Conservation (phyloP, 2,797 vertebrate species). For the Heliangelus exortis region DNA sequence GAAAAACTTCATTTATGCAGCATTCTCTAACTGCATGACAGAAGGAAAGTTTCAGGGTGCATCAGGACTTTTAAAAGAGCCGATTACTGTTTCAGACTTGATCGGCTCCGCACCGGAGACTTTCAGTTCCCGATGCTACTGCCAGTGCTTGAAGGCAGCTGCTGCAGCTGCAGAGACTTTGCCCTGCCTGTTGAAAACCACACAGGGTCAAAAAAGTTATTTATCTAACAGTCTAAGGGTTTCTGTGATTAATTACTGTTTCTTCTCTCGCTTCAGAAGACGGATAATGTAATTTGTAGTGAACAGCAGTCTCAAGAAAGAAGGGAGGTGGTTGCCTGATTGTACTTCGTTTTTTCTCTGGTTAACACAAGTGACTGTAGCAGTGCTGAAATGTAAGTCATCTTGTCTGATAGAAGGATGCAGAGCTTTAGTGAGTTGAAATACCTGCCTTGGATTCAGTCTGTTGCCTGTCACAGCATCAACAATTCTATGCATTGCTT, state of each 20-base stretch:
- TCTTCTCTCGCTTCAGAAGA: background rate
- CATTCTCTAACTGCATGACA: conserved; percentile 55
- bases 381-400: background rate
- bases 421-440: conserved; percentile 15
- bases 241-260: conserved; percentile 44
- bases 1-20: conserved; percentile 79
- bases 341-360: background rate
- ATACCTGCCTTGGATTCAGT: conserved; percentile 15
- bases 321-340: background rate
- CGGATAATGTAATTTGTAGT: background rate
- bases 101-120: conserved; percentile 10
- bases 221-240: conserved; percentile 16
- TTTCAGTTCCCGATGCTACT: conserved; percentile 46
- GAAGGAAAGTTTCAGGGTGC: conserved; percentile 70
- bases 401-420: background rate
- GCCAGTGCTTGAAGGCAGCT: conserved; percentile 38
- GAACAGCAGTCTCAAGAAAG: background rate
- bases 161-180: conserved; percentile 36
- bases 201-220: background rate
- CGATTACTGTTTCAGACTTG: background rate
- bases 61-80: conserved; percentile 46
- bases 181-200: conserved; percentile 63
- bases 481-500: conserved; percentile 27
- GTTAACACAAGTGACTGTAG: background rate
- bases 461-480: conserved; percentile 24